Base-by-base conservation (phyloP, 1,140 invertebrate genomes). In the Globodera ellingtonae region DNA sequence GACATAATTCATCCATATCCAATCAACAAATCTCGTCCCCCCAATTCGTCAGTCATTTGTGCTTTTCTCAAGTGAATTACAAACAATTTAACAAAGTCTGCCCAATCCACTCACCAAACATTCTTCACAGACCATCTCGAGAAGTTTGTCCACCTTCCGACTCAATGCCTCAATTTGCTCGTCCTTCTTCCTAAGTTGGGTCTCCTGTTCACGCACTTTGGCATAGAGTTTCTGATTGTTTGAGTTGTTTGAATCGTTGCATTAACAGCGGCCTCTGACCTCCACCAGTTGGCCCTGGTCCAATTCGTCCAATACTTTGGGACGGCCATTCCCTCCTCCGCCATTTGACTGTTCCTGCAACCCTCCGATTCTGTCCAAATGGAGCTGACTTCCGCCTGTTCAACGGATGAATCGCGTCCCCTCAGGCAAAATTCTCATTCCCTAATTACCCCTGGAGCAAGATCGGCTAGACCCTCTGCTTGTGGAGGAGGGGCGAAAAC, bases 201-300 rank as follows among this genome's bases (percentile, higher is more conserved):
- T 35, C 15, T 79, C 78, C 78, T 78, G 21, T 24, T 78, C 48
- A 7, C 77, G 78, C n/a, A 79, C 79, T 50, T 78, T 78, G 35
- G 67, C 47, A 44, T 79, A 79, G 10, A 79, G 35, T 48, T 47
- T 78, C 78, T 79, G 50, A 24, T 81, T 47, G 6, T 46, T 7
- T 46, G 24, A 7, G 24, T 74, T 67, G n/a, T 66, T 15, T 78
- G 6, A 7, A 18, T 24, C 2, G 6, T 70, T 35, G 44, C 21
- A 15, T 74, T 9, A 18, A 72, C 35, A 15, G 2, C 73, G 1
- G 21, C 4, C 21, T 6, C n/a, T 35, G 18, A 69, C 78, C 47
- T 79, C 78, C 48, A 79, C 79, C 48, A 79, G 24, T 48, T 79
- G 78, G 52, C 81, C 78, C n/a, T 79, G 81, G 47, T 72, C 79